Conservation (phyloP, 2,797 vertebrate genomes). For the Coreius guichenoti region DNA sequence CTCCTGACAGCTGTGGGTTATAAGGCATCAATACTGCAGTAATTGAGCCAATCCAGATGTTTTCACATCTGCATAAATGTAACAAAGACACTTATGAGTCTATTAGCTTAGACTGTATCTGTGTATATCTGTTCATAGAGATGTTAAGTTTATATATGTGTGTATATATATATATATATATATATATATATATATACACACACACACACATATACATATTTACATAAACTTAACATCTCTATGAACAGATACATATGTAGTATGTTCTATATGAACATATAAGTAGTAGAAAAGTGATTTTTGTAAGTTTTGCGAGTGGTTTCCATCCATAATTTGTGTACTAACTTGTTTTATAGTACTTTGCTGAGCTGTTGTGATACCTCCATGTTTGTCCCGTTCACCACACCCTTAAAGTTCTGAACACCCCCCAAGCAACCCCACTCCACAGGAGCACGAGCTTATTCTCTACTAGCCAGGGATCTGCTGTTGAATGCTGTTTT, state of each 20-base stretch:
- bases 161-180: background rate
- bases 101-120: background rate
- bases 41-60: slow-evolving; percentile 24
- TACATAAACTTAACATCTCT: background rate
- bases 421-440: slow-evolving; percentile 8
- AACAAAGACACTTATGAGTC: background rate
- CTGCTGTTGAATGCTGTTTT: background rate
- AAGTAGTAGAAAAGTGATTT: background rate
- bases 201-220: too few species aligned
- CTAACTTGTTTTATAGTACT: background rate
- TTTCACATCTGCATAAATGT: slow-evolving; percentile 10
- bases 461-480: background rate
- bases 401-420: slow-evolving; percentile 39
- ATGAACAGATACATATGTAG: too few species aligned
- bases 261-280: too few species aligned
- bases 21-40: background rate
- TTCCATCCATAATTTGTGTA: background rate
- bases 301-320: background rate
- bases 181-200: too few species aligned
- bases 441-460: background rate
- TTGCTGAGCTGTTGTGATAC: background rate
- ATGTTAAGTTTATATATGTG: background rate
- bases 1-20: background rate
- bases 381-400: slow-evolving; percentile 32
- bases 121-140: too few species aligned